Evolutionary conservation across 2,113 vertebrate species (phyloP).

Genomic region (Engystomops pustulosus): DNA sequence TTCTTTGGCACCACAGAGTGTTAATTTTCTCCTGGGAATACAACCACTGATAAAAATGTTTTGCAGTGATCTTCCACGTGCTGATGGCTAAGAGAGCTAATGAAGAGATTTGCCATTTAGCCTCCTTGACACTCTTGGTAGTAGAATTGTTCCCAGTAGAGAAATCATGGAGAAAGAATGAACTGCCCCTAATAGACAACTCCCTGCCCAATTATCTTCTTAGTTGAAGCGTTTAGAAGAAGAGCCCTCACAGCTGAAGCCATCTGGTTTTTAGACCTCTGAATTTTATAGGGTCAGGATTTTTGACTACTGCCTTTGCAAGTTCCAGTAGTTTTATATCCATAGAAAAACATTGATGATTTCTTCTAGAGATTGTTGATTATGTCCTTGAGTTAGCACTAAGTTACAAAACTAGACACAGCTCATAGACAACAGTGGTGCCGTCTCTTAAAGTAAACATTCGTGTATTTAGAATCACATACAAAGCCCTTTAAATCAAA

Average conservation of each 20-base stretch:
- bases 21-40: neutral
- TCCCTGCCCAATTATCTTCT: neutral
- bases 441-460: no score
- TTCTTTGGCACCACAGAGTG: neutral
- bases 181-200: neutral
- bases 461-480: no score
- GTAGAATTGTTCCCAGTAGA: slow-evolving; percentile 37
- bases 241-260: neutral
- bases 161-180: slow-evolving; percentile 18
- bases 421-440: no score
- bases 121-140: slow-evolving; percentile 21
- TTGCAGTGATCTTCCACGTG: neutral
- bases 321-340: neutral
- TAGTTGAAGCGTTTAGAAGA: neutral
- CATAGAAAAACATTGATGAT: neutral
- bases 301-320: neutral
- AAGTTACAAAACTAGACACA: no score
- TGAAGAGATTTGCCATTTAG: slow-evolving; percentile 28
- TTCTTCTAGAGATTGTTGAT: neutral
- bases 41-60: slow-evolving; percentile 5
- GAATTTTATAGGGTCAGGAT: neutral
- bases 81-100: slow-evolving; percentile 21
- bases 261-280: slow-evolving; percentile 4
- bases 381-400: no score
- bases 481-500: no score